Evolutionary conservation across 2,888 invertebrate genomes (phyloP).

Genomic region (Drosophila sordidapex): DNA sequence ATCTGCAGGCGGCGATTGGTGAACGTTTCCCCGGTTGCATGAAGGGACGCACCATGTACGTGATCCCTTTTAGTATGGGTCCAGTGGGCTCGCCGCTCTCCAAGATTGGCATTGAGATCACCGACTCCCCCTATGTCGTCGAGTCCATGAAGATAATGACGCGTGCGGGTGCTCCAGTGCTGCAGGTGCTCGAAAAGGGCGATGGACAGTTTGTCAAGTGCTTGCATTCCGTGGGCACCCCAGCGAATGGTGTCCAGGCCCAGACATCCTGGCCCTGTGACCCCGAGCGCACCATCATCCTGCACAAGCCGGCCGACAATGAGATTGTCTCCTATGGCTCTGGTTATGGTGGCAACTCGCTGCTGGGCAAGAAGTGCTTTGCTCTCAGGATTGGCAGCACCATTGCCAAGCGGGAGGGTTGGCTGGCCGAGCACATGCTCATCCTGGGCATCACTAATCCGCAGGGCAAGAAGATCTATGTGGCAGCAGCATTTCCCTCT

Average conservation of each 20-base stretch:
- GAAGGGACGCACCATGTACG: constrained; percentile 98
- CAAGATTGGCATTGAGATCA: constrained; percentile 98
- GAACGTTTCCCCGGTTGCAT: constrained; percentile 95
- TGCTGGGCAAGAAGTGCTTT: constrained; percentile 99
- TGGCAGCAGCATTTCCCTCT: constrained; percentile 99
- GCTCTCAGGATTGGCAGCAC: constrained; percentile 98
- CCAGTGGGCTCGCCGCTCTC: constrained; percentile 97
- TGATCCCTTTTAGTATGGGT: constrained; percentile 99
- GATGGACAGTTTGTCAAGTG: constrained; percentile 92
- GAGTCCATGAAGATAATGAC: constrained; percentile 99
- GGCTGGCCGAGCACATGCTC: constrained; percentile 99
- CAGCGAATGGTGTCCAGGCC: constrained; percentile 87
- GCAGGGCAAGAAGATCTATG: constrained; percentile 94
- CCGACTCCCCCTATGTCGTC: constrained; percentile 98
- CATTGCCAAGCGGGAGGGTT: constrained; percentile 96
- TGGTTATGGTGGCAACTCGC: constrained; percentile 98
- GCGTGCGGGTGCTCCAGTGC: constrained; percentile 89
- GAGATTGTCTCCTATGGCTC: constrained; percentile 89
- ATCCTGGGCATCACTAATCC: constrained; percentile 98
- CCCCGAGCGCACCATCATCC: constrained; percentile 95
- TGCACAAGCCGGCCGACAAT: constrained; percentile 88
- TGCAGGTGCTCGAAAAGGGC: constrained; percentile 86
- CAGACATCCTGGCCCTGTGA: constrained; percentile 97
- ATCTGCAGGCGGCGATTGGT: constrained; percentile 91
- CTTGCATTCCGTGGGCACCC: constrained; percentile 96